Conservation (phyloP, 1,140 invertebrate species). For the Cardiocondyla obscurior region DNA sequence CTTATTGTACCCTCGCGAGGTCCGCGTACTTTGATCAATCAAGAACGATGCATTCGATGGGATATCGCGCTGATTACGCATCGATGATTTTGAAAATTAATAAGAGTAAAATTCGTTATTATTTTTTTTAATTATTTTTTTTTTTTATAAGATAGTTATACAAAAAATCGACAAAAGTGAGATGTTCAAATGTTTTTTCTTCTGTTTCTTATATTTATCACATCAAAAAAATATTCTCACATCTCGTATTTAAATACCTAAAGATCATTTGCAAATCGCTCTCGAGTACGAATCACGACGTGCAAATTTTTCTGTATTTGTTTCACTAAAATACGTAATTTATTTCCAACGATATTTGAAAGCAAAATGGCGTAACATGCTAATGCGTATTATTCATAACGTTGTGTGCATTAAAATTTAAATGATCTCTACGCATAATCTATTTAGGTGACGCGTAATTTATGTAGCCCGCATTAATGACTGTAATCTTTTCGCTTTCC, state of each 20-base stretch:
- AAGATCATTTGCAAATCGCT: background rate
- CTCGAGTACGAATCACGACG: background rate
- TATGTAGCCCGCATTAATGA: background rate
- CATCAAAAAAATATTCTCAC: background rate
- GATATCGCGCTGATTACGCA: background rate
- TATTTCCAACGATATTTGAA: background rate
- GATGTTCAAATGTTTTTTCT: too few relatives aligned
- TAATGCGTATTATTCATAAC: slow-evolving; percentile 12
- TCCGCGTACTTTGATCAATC: slow-evolving; percentile 34
- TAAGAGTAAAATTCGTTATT: background rate
- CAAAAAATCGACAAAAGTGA: background rate
- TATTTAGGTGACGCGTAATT: slow-evolving; percentile 7
- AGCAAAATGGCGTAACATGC: background rate
- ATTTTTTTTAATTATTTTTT: too few relatives aligned
- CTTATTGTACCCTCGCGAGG: slow-evolving; percentile 16
- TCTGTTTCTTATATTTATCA: too few relatives aligned
- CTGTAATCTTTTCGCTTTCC: background rate
- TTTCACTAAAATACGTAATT: slow-evolving; percentile 9
- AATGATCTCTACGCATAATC: background rate
- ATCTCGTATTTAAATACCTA: background rate
- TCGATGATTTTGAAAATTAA: background rate
- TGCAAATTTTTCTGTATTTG: background rate
- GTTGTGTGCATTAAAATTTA: background rate
- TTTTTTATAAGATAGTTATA: too few relatives aligned
- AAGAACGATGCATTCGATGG: background rate